A percentile compares a stretch with the other conserved stretches of the same genome.
phyloP scores from a whole-genome alignment of 2,113 vertebrate species.

The Phasianus colchicus region DNA sequence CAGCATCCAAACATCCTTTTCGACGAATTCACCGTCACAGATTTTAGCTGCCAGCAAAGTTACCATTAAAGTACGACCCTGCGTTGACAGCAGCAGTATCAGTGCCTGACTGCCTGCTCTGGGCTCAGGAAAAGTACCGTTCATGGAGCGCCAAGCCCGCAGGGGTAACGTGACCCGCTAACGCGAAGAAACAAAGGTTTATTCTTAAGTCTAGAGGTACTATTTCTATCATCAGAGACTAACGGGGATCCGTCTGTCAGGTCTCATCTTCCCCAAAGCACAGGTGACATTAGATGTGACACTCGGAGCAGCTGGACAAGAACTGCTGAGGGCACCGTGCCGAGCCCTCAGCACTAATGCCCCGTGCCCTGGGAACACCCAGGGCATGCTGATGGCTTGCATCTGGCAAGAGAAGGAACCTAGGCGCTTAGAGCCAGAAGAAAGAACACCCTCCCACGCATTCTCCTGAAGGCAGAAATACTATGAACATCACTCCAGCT shows the following conservation, averaged over 20 bases:
- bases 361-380: neutral
- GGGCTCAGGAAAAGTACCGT: neutral
- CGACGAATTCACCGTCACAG: neutral
- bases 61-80: neutral
- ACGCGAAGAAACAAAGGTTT: accelerated
- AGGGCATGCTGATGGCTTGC: accelerated
- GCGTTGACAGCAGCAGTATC: neutral
- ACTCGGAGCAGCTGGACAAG: neutral
- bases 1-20: neutral
- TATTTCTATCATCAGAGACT: neutral
- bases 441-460: neutral
- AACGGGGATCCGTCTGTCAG: neutral
- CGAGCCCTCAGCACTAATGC: neutral
- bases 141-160: accelerated
- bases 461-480: neutral
- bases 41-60: neutral
- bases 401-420: neutral
- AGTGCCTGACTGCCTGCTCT: accelerated
- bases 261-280: neutral
- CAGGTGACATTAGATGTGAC: accelerated
- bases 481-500: neutral
- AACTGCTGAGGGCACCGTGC: neutral
- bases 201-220: neutral
- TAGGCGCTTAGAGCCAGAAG: neutral
- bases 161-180: neutral